A percentile compares a stretch with the other conserved stretches of the same genome.
These are phyloP conservation scores for Nematostella vectensis DNA, from an alignment of 92 coral and sea anemone genomes.

Conservation along the genomic window DNA sequence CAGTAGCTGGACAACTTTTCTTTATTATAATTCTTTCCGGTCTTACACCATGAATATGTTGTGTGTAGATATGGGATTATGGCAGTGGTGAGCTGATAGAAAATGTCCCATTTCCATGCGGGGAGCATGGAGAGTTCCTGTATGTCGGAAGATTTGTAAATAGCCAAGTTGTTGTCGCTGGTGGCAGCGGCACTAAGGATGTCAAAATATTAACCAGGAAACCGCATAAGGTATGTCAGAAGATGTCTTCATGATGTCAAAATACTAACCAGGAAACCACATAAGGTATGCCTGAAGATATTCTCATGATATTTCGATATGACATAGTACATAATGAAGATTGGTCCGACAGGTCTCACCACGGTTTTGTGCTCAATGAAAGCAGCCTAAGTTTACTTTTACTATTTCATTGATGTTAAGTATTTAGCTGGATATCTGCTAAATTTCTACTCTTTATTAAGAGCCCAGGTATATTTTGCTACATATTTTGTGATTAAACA, in stretches of 20 bases:
- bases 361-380: too few relatives aligned
- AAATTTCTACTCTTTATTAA: too few relatives aligned
- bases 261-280: conserved; percentile 55
- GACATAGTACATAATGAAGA: background rate
- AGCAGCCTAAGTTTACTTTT: too few relatives aligned
- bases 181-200: conserved; percentile 95
- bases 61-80: conserved; percentile 80
- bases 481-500: too few relatives aligned
- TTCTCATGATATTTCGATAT: background rate
- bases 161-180: conserved; percentile 74
- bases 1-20: too few relatives aligned
- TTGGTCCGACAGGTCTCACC: too few relatives aligned
- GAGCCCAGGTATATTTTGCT: too few relatives aligned
- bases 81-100: conserved; percentile 78
- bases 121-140: conserved; percentile 70
- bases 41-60: too few relatives aligned
- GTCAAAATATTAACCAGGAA: conserved; percentile 67
- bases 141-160: conserved; percentile 76
- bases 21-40: too few relatives aligned
- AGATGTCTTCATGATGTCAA: conserved; percentile 56
- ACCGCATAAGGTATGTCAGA: conserved; percentile 45
- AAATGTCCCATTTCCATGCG: conserved; percentile 66
- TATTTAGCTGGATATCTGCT: too few relatives aligned
- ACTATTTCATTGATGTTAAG: too few relatives aligned
- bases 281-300: conserved; percentile 54